Conservation (phyloP, 2,113 vertebrate species). For the Brachyhypopomus occidentalis region DNA sequence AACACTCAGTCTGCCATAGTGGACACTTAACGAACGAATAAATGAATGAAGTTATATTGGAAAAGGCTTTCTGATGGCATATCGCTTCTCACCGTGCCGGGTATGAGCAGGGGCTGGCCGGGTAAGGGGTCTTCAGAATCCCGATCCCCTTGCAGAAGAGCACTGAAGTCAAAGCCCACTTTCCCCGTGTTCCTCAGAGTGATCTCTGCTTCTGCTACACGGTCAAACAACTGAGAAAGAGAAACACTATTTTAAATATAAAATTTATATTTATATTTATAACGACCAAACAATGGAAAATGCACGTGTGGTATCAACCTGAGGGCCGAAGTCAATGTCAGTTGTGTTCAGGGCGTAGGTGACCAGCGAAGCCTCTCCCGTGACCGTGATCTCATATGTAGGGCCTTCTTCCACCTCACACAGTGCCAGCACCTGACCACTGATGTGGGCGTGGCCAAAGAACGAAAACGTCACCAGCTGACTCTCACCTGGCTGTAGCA, state of each 20-base stretch:
- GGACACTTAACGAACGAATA: too few relatives aligned
- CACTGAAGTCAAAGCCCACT: slow-evolving; percentile 76
- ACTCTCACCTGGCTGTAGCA: slow-evolving; percentile 74
- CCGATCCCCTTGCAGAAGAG: slow-evolving; percentile 40
- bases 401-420: slow-evolving; percentile 85
- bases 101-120: slow-evolving; percentile 73
- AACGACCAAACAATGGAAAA: background rate
- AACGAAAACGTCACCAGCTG: slow-evolving; percentile 78
- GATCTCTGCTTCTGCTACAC: slow-evolving; percentile 68
- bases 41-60: too few relatives aligned
- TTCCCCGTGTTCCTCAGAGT: slow-evolving; percentile 78
- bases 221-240: slow-evolving; percentile 75
- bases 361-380: slow-evolving; percentile 78
- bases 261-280: too few relatives aligned
- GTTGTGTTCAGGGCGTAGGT: slow-evolving; percentile 73
- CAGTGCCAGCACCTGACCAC: slow-evolving; percentile 65
- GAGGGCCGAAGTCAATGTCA: slow-evolving; percentile 76
- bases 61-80: too few relatives aligned
- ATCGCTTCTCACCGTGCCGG: slow-evolving; percentile 73
- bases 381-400: slow-evolving; percentile 75
- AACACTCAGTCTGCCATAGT: too few relatives aligned
- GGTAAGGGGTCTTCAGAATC: slow-evolving; percentile 59
- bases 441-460: slow-evolving; percentile 75
- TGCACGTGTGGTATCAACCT: slow-evolving; percentile 71
- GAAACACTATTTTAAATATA: background rate